Evolutionary conservation across 2,888 invertebrate species (phyloP), one percentile per base, ranked within the genome.

Genomic region (Caenorhabditis panamensis): DNA sequence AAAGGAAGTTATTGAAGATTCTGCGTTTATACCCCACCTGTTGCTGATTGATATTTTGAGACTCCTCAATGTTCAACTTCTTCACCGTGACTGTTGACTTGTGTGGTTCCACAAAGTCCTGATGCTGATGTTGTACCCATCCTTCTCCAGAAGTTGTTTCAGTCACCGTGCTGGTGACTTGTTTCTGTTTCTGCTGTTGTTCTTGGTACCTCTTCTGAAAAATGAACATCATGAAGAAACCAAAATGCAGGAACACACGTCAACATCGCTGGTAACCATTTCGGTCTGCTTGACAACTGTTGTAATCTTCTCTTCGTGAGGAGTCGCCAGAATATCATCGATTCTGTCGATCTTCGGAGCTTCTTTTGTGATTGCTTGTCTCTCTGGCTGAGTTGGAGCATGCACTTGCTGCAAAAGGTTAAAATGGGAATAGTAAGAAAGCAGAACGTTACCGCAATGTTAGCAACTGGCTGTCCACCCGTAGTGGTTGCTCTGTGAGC

Each of bases 281-380:
- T 68, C 71, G 2, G 80, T 76, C 28, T 81, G 76, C 24, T 76
- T 71, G 0, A 81, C 80, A 3, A 61, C 69, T 16, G 66, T 81
- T 1, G 62, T 76, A 3, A 76, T 49, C 16, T 54, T 66, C 1
- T 76, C 26, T 9, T 76, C 71, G 13, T 59, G 61, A 18, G 82
- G 73, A 31, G 64, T 58, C 37, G 71, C 47, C 31, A 73, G 37
- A 61, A 81, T 76, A 49, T 81, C 80, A 37, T 81, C 76, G 61
- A 84, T 82, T 69, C 84, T 62, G 36, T 82, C 81, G 49, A 84
- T 79, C 59, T 79, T 78, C 3, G 81, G 75, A 16, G 61, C 76
- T 49, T 81, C 81, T 13, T 56, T 79, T 0, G 61, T 64, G 18
- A 78, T 76, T 1, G 59, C 72, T 4, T 71, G 76, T 2, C 64